Evolutionary conservation across 2,888 invertebrate genomes (phyloP).

Genomic region (Suillia variegata): DNA sequence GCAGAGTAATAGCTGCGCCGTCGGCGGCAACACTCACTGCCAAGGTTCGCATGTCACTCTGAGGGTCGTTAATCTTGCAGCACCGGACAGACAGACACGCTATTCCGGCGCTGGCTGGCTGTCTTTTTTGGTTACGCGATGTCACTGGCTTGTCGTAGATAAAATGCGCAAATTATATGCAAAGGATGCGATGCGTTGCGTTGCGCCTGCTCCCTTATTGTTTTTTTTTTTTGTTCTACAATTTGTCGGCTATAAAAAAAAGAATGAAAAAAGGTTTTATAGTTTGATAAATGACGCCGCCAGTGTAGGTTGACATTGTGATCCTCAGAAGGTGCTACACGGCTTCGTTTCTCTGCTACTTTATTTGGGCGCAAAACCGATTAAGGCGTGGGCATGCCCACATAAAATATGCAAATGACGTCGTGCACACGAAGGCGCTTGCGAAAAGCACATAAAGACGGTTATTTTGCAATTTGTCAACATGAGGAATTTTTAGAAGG

Average conservation of each 20-base stretch:
- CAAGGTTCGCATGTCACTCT: conserved; percentile 2
- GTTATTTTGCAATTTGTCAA: conserved; percentile 25
- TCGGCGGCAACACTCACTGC: background rate
- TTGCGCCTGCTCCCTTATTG: too few relatives aligned
- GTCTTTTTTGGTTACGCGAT: background rate
- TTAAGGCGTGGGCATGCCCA: conserved; percentile 23
- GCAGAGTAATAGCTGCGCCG: too few relatives aligned
- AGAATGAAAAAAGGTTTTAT: conserved; percentile 18
- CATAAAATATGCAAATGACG: conserved; percentile 32
- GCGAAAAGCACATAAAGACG: background rate
- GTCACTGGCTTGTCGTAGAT: conserved; percentile 5
- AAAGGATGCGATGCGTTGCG: conserved; percentile 6
- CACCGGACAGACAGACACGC: too few relatives aligned
- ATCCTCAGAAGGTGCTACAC: conserved; percentile 2
- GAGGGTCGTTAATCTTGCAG: conserved; percentile 10
- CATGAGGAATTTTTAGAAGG: too few relatives aligned
- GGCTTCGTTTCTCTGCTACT: conserved; percentile 6
- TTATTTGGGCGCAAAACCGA: conserved; percentile 20
- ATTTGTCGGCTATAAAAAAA: conserved; percentile 1
- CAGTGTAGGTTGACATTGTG: conserved; percentile 28
- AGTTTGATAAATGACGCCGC: conserved; percentile 35
- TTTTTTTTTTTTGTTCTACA: background rate
- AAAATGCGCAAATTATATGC: conserved; percentile 4
- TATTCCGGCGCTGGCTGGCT: background rate
- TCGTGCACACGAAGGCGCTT: background rate